A percentile compares a stretch with the other conserved stretches of the same genome.
Conservation (phyloP, 2,888 invertebrate species). For the Cyclophora punctaria region DNA sequence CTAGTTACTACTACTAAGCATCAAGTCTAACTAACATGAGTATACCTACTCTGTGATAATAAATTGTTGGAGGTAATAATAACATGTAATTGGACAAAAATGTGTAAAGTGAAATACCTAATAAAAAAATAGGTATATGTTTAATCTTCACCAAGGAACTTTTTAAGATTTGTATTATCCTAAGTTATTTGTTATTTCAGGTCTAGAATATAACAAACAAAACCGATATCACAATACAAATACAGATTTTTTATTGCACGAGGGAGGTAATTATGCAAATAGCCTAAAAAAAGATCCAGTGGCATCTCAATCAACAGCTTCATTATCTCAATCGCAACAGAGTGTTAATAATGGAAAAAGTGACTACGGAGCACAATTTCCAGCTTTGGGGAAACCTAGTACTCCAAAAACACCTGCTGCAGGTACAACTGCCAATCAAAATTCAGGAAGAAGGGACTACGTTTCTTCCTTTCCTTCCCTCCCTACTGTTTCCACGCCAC, state of each 20-base stretch:
- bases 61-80: too few relatives aligned
- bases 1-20: too few relatives aligned
- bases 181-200: constrained; percentile 27
- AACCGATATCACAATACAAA: constrained; percentile 36
- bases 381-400: constrained; percentile 21
- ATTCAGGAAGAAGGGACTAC: constrained; percentile 15
- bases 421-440: constrained; percentile 5
- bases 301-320: constrained; percentile 15
- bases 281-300: constrained; percentile 38
- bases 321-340: constrained; percentile 7
- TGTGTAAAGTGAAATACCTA: too few relatives aligned
- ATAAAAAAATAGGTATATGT: too few relatives aligned
- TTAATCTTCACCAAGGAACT: too few relatives aligned
- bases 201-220: constrained; percentile 34
- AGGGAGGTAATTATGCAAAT: constrained; percentile 35
- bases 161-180: too few relatives aligned
- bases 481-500: constrained; percentile 11
- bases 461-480: constrained; percentile 10
- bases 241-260: constrained; percentile 57
- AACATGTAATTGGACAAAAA: too few relatives aligned
- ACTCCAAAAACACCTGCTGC: constrained; percentile 8
- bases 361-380: constrained; percentile 33
- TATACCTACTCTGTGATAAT: too few relatives aligned
- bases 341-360: constrained; percentile 20
- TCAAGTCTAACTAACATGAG: too few relatives aligned